Conservation (phyloP, 2,797 vertebrate genomes). For the Acanthurus leucopareius region DNA sequence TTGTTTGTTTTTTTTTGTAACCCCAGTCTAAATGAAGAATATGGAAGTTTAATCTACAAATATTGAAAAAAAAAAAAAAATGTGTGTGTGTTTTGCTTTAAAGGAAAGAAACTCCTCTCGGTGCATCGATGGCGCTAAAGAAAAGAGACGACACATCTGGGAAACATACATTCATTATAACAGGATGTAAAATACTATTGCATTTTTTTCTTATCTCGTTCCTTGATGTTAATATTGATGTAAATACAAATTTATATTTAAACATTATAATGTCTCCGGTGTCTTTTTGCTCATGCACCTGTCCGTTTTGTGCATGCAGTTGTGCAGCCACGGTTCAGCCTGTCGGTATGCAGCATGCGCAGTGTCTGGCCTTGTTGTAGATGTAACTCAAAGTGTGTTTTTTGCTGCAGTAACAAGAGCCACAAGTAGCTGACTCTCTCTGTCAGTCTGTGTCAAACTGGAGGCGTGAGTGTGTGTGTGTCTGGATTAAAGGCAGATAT, state of each 20-base stretch:
- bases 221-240: conserved; percentile 93
- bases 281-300: conserved; percentile 24
- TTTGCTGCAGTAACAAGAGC: conserved; percentile 7
- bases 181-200: conserved; percentile 88
- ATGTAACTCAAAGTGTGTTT: neutral
- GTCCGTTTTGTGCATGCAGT: neutral
- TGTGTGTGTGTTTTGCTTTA: conserved; percentile 67
- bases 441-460: conserved; percentile 36
- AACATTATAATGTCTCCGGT: conserved; percentile 78
- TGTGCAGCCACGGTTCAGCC: neutral
- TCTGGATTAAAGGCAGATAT: neutral
- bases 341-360: neutral
- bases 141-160: conserved; percentile 74
- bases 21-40: conserved; percentile 57
- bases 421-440: conserved; percentile 29
- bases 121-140: conserved; percentile 66
- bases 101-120: conserved; percentile 60
- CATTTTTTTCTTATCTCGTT: conserved; percentile 88
- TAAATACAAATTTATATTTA: conserved; percentile 99
- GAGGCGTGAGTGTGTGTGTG: conserved; percentile 44
- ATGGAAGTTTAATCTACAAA: conserved; percentile 63
- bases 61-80: conserved; percentile 35
- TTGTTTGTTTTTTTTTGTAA: conserved; percentile 24
- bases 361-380: neutral
- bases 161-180: conserved; percentile 81